Evolutionary conservation across 1,140 invertebrate genomes (phyloP), one percentile per base, ranked within the genome.

Genomic region (Dermatophagoides farinae): DNA sequence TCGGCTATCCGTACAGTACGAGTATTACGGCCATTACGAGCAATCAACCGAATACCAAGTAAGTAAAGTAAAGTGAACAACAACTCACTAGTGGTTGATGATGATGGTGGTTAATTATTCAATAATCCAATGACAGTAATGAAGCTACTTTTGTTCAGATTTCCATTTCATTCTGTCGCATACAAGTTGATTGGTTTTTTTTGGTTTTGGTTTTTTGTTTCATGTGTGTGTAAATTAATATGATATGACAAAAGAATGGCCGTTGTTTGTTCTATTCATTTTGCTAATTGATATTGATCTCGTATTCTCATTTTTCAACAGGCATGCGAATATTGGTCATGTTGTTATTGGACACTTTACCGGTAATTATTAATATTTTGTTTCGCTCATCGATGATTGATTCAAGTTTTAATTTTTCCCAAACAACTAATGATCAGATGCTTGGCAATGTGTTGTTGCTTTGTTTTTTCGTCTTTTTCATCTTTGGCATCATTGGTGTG

Each of bases 391-490:
- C n/a, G n/a, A 43, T n/a, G 41, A 43, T 43, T n/a, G n/a, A n/a
- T n/a, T n/a, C n/a, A n/a, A n/a, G n/a, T n/a, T n/a, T n/a, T n/a
- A n/a, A 10, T 9, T 10, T 49, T 18, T 49, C 16, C 10, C n/a
- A n/a, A n/a, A n/a, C n/a, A n/a, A n/a, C n/a, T n/a, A n/a, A n/a
- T n/a, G n/a, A n/a, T n/a, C n/a, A 60, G 58, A 98, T 98, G 95
- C 74, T 98, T 67, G 95, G 95, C 53, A 98, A 98, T 74, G 96
- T 98, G 37, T 77, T 99, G 57, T 78, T 99, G 44, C 76, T 99
- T 44, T 98, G 95, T 76, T 99, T 99, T 78, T 99, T 99, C 77
- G 93, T 98, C 43, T 99, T 99, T 80, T 99, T 99, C 79, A 98
- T 98, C 71, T 99, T 99, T 71, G 95, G 96, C 20, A 99, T 99